Conservation (phyloP, 2,888 invertebrate genomes). For the Leucophenga maculata region DNA sequence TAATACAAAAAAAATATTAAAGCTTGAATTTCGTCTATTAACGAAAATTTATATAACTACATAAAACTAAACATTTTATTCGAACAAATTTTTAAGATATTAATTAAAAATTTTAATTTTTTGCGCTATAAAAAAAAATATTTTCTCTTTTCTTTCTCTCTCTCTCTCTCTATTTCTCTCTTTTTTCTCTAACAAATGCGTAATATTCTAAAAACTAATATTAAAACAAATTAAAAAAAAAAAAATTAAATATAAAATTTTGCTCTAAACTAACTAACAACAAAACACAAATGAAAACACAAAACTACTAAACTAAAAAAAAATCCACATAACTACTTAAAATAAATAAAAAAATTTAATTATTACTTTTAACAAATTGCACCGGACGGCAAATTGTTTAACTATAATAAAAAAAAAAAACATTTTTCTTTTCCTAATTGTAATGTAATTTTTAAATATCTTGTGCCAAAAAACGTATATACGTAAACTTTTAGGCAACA, state of each 20-base stretch:
- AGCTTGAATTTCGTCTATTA: too few species aligned
- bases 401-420: constrained; percentile 26
- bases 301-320: constrained; percentile 30
- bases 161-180: constrained; percentile 46
- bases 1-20: too few species aligned
- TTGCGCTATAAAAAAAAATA: neutral
- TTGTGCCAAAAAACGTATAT: constrained; percentile 23
- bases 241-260: constrained; percentile 27
- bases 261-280: constrained; percentile 19
- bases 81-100: neutral
- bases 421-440: constrained; percentile 1
- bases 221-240: constrained; percentile 26
- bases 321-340: constrained; percentile 6
- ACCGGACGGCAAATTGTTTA: constrained; percentile 65
- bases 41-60: constrained; percentile 8
- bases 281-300: constrained; percentile 27
- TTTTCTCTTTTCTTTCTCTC: constrained; percentile 38
- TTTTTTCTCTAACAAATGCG: constrained; percentile 25
- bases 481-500: constrained; percentile 82
- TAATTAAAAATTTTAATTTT: constrained; percentile 1
- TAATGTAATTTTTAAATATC: constrained; percentile 10
- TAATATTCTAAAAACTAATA: constrained; percentile 19
- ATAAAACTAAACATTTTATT: constrained; percentile 1
- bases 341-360: too few species aligned
- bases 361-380: constrained; percentile 39